phyloP scores from a whole-genome alignment of 2,113 vertebrate genomes.

The Prionailurus bengalensis region DNA sequence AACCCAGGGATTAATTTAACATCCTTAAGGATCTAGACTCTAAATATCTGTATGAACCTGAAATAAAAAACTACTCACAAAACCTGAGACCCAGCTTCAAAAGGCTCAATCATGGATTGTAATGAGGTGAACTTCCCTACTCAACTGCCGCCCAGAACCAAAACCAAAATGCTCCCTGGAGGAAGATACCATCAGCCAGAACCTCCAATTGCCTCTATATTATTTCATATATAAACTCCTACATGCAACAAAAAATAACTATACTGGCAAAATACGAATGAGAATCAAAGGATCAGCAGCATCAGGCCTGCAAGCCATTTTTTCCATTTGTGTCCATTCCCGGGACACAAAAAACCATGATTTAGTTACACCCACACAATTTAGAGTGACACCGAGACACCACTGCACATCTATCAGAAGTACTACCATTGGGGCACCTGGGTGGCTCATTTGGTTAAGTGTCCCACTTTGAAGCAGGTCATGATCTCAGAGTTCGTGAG shows the following conservation, averaged over 20 bases:
- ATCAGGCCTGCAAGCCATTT: not conserved
- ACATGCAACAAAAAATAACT: not conserved
- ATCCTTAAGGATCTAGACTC: not conserved
- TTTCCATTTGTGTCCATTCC: not conserved
- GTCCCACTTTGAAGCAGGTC: too few relatives aligned
- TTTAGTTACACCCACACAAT: not conserved
- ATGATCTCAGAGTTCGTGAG: too few relatives aligned
- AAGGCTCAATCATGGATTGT: not conserved
- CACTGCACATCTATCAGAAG: not conserved
- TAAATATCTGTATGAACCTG: not conserved
- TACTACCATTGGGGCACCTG: not conserved
- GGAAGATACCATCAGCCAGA: not conserved
- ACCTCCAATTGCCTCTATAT: not conserved
- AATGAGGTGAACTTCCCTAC: not conserved
- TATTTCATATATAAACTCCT: not conserved
- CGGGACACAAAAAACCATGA: conserved; percentile 1
- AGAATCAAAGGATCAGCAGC: conserved; percentile 14
- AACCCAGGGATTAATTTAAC: not conserved
- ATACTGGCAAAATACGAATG: not conserved
- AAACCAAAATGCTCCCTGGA: not conserved
- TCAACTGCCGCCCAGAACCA: not conserved
- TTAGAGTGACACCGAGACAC: not conserved
- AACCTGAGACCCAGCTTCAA: not conserved
- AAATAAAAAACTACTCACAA: conserved; percentile 33
- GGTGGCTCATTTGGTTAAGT: too few relatives aligned